Percentiles rank a stretch among this genome's conserved stretches.
Evolutionary conservation across 2,113 vertebrate species (phyloP).

Genomic region (Lepus europaeus): DNA sequence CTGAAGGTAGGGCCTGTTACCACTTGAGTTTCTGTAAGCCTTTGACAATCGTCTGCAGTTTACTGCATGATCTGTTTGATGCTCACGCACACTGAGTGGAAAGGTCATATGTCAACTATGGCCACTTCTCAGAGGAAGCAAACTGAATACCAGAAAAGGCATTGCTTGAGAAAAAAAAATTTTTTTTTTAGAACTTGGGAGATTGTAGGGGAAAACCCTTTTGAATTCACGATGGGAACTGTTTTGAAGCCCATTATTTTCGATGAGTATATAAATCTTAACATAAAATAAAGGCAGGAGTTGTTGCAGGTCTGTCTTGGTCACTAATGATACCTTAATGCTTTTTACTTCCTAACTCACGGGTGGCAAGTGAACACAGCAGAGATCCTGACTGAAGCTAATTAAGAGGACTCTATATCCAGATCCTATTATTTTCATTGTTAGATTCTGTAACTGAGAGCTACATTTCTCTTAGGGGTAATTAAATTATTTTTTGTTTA

Average conservation of each 20-base stretch:
- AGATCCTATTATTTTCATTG: constrained; percentile 23
- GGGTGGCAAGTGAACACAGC: background rate
- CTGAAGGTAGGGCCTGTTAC: background rate
- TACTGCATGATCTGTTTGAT: constrained; percentile 5
- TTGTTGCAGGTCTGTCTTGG: background rate
- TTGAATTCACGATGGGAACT: constrained; percentile 50
- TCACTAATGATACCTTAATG: background rate
- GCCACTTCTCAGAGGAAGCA: constrained; percentile 42
- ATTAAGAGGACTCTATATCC: constrained; percentile 8
- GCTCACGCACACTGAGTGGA: background rate
- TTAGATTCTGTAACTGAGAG: background rate
- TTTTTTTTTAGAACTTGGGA: constrained; percentile 41
- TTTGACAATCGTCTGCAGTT: constrained; percentile 9
- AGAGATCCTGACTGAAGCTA: constrained; percentile 34
- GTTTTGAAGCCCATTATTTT: background rate
- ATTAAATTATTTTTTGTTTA: constrained; percentile 48
- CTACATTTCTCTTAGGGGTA: constrained; percentile 14
- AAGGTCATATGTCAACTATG: constrained; percentile 21
- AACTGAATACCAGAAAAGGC: background rate
- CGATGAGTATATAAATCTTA: background rate
- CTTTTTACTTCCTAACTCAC: constrained; percentile 50
- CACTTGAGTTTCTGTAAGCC: background rate
- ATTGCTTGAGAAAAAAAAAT: constrained; percentile 23
- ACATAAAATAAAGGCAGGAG: constrained; percentile 39
- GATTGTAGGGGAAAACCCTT: background rate